Evolutionary conservation across 92 coral and sea anemone genomes (phyloP).

Genomic region (Epizoanthus scotinus): DNA sequence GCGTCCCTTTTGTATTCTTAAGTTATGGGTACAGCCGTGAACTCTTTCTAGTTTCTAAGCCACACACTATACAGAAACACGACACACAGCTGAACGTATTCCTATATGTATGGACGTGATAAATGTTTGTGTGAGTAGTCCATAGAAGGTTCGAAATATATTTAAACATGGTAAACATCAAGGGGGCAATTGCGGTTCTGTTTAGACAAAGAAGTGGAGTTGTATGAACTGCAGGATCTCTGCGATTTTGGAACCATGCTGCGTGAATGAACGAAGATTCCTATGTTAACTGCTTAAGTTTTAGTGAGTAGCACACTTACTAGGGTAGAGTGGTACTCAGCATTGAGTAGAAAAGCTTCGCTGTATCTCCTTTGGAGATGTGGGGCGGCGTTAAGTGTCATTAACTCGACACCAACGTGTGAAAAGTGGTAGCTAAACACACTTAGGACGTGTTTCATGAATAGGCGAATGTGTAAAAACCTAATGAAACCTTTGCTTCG

Average conservation of each 20-base stretch:
- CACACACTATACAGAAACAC: not conserved
- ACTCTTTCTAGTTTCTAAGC: slow-evolving; percentile 8
- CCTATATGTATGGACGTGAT: not conserved
- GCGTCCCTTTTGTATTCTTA: not conserved
- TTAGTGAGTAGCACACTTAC: slow-evolving; percentile 10
- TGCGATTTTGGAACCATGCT: slow-evolving; percentile 17
- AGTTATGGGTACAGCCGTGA: not conserved
- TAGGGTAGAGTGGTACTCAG: not conserved
- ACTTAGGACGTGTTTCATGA: slow-evolving; percentile 3
- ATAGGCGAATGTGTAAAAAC: slow-evolving; percentile 7
- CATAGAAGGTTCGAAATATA: not conserved
- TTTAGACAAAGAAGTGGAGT: slow-evolving; percentile 33
- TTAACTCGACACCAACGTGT: slow-evolving; percentile 12
- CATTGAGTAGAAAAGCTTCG: not conserved
- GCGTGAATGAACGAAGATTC: slow-evolving; percentile 21
- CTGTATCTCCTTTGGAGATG: not conserved
- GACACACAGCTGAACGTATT: not conserved
- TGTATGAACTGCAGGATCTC: slow-evolving; percentile 36
- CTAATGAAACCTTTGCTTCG: not conserved
- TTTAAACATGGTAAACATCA: slow-evolving; percentile 16
- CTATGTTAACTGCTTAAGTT: not conserved
- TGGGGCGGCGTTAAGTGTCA: not conserved
- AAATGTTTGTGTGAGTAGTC: not conserved
- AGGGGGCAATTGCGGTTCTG: slow-evolving; percentile 28
- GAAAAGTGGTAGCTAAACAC: slow-evolving; percentile 4